A percentile compares a stretch with the other conserved stretches of the same genome.
Evolutionary conservation across 2,888 invertebrate genomes (phyloP).

Genomic region (Drosophila nr. fundita): DNA sequence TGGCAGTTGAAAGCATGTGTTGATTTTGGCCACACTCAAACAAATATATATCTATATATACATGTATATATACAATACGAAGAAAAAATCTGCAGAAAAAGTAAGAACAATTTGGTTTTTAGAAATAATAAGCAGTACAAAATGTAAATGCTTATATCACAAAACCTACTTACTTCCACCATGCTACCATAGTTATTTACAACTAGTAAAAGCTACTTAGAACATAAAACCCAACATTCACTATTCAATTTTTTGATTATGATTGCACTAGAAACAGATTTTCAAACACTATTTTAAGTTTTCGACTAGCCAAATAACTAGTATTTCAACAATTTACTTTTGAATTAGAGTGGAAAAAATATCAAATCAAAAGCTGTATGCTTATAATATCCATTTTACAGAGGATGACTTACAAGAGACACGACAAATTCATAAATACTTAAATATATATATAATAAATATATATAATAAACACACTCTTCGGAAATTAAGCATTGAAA

Average conservation of each 20-base stretch:
- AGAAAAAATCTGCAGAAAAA: neutral
- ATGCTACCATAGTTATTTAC: no score
- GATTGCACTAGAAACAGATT: no score
- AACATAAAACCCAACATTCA: no score
- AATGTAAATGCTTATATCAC: neutral
- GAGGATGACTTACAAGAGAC: no score
- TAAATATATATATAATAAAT: no score
- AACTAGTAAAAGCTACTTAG: no score
- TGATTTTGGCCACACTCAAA: slow-evolving; percentile 38
- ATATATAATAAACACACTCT: no score
- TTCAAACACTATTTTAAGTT: no score
- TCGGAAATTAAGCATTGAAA: neutral
- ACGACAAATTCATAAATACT: neutral
- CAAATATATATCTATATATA: neutral
- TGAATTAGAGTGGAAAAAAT: neutral
- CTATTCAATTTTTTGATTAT: no score
- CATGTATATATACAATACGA: neutral
- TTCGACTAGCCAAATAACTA: neutral
- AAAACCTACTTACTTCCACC: no score
- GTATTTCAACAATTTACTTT: neutral
- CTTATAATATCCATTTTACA: no score
- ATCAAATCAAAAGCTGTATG: neutral
- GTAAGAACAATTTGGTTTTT: neutral
- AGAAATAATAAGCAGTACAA: neutral
- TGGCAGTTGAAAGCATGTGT: slow-evolving; percentile 51